A percentile compares a stretch with the other conserved stretches of the same genome.
Evolutionary conservation across 2,797 vertebrate species (phyloP).

Genomic region (Oceanodroma leucorhoa): DNA sequence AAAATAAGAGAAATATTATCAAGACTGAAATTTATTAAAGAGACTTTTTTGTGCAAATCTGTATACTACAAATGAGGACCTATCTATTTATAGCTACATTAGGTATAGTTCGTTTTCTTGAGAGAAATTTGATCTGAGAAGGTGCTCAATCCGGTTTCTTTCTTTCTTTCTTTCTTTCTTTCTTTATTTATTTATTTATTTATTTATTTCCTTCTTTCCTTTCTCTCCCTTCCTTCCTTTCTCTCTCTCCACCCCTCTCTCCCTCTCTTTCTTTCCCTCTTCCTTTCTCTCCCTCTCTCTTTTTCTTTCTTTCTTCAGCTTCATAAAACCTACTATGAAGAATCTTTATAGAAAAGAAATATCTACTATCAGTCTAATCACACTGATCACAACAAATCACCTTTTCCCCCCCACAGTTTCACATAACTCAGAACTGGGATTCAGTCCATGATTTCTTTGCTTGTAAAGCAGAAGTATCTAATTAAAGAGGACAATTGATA

Average conservation of each 20-base stretch:
- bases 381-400: neutral
- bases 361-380: neutral
- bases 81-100: neutral
- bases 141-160: neutral
- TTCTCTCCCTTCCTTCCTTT: too few relatives aligned
- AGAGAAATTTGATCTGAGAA: neutral
- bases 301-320: too few relatives aligned
- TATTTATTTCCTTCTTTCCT: too few relatives aligned
- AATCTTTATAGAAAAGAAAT: neutral
- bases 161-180: too few relatives aligned
- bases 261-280: too few relatives aligned
- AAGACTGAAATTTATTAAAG: neutral
- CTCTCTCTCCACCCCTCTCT: too few relatives aligned
- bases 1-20: neutral
- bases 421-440: neutral
- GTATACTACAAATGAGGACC: neutral
- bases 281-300: neutral
- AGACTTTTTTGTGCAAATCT: neutral
- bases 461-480: neutral
- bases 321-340: neutral
- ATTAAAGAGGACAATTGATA: neutral
- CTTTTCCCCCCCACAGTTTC: accelerated
- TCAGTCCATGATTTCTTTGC: neutral
- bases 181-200: too few relatives aligned
- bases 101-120: neutral